phyloP scores from a whole-genome alignment of 1,140 invertebrate species.

The Venustaconcha ellipsiformis region DNA sequence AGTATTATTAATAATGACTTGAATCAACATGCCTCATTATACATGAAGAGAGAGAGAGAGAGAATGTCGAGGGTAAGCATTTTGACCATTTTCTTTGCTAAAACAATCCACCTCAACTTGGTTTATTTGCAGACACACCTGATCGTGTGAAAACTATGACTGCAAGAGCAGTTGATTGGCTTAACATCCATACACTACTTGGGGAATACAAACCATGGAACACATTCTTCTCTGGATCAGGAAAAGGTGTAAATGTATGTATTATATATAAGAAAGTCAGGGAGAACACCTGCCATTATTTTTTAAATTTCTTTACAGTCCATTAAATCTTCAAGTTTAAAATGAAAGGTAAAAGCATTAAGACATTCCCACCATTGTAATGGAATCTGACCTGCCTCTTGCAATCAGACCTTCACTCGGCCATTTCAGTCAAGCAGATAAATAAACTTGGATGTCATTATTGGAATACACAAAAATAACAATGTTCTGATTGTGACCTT shows the following conservation, averaged over 20 bases:
- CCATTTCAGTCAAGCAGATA: no score
- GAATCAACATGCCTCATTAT: neutral
- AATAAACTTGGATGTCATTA: no score
- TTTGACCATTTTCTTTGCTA: neutral
- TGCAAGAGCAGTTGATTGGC: constrained; percentile 34
- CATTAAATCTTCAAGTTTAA: no score
- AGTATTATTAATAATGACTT: neutral
- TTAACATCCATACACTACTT: constrained; percentile 33
- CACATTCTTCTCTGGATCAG: constrained; percentile 57
- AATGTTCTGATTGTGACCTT: no score
- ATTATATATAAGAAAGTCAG: neutral
- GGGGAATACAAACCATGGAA: constrained; percentile 53
- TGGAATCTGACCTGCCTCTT: no score
- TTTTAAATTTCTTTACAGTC: no score
- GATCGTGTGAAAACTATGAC: constrained; percentile 31
- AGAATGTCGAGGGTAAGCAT: neutral
- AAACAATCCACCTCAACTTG: neutral
- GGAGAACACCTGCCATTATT: no score
- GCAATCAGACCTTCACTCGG: no score
- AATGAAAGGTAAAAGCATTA: no score
- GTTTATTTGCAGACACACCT: constrained; percentile 36
- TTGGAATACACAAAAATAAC: no score
- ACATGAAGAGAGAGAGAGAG: no score
- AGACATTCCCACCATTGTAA: no score
- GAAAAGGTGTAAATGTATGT: constrained; percentile 31